phyloP scores from a whole-genome alignment of 2,888 invertebrate species.

The Lomographa bimaculata region DNA sequence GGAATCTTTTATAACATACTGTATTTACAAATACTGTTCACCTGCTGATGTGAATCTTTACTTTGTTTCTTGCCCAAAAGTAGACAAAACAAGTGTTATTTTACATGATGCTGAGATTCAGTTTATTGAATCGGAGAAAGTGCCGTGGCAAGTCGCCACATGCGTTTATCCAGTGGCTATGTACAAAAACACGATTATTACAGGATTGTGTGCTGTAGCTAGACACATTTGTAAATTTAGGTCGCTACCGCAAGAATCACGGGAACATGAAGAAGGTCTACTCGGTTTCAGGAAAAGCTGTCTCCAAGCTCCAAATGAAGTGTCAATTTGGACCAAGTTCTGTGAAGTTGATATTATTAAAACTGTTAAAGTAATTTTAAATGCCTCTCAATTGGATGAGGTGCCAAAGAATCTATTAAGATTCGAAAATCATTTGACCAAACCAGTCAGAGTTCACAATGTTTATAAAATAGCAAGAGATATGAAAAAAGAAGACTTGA shows the following conservation, averaged over 20 bases:
- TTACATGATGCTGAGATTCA: slow-evolving; percentile 46
- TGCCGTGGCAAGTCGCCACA: slow-evolving; percentile 75
- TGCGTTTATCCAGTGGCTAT: slow-evolving; percentile 87
- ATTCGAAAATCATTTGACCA: slow-evolving; percentile 92
- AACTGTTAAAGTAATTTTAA: slow-evolving; percentile 77
- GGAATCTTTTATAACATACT: slow-evolving; percentile 86
- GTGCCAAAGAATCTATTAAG: slow-evolving; percentile 88
- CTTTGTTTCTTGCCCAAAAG: slow-evolving; percentile 55
- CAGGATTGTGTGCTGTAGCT: slow-evolving; percentile 90
- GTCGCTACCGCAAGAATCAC: slow-evolving; percentile 28
- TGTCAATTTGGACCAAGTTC: slow-evolving; percentile 95
- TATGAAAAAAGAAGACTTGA: slow-evolving; percentile 60
- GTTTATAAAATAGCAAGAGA: slow-evolving; percentile 89
- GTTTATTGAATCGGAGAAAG: slow-evolving; percentile 49
- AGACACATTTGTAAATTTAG: slow-evolving; percentile 63
- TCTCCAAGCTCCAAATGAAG: slow-evolving; percentile 91
- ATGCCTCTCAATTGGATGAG: slow-evolving; percentile 37
- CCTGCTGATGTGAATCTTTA: slow-evolving; percentile 66
- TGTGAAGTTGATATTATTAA: slow-evolving; percentile 93
- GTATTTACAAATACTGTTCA: slow-evolving; percentile 84
- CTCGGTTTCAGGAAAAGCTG: slow-evolving; percentile 92
- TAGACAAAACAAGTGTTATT: slow-evolving; percentile 39
- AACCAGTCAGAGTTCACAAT: slow-evolving; percentile 94
- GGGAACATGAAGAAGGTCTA: slow-evolving; percentile 77
- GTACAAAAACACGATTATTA: slow-evolving; percentile 85